A percentile compares a stretch with the other conserved stretches of the same genome.
Conservation (phyloP, 1,140 invertebrate genomes). For the Goniozus legneri region DNA sequence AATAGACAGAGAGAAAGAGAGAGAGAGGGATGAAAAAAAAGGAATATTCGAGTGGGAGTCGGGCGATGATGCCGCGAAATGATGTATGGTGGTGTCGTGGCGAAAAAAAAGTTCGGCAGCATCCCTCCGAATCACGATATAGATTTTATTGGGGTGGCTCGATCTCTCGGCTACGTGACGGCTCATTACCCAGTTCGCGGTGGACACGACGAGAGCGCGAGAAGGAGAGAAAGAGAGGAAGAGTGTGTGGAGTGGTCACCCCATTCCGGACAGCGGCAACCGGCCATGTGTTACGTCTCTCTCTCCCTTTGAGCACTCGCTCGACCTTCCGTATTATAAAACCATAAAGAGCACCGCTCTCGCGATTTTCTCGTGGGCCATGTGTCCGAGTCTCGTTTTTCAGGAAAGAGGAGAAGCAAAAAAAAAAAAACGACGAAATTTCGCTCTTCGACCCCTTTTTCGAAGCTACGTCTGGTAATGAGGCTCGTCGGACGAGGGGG, state of each 20-base stretch:
- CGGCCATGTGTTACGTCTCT: slow-evolving; percentile 42
- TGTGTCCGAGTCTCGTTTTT: slow-evolving; percentile 28
- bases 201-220: slow-evolving; percentile 31
- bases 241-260: neutral
- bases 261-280: too few relatives aligned
- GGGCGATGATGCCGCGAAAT: slow-evolving; percentile 18
- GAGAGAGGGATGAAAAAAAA: neutral
- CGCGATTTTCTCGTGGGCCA: too few relatives aligned
- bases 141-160: slow-evolving; percentile 39
- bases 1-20: neutral
- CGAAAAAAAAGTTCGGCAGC: slow-evolving; percentile 7
- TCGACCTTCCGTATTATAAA: slow-evolving; percentile 47
- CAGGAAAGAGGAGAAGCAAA: slow-evolving; percentile 29
- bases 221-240: slow-evolving; percentile 6
- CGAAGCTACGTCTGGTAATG: slow-evolving; percentile 9
- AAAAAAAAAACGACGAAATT: too few relatives aligned
- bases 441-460: slow-evolving; percentile 9
- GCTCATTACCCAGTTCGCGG: slow-evolving; percentile 44
- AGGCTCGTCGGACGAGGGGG: too few relatives aligned
- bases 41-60: neutral
- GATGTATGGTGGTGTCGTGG: slow-evolving; percentile 29
- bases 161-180: slow-evolving; percentile 31
- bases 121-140: slow-evolving; percentile 28
- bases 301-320: slow-evolving; percentile 22
- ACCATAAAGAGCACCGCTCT: slow-evolving; percentile 44